Conservation (phyloP, 2,797 vertebrate genomes). For the Paratrypauchen microcephalus region DNA sequence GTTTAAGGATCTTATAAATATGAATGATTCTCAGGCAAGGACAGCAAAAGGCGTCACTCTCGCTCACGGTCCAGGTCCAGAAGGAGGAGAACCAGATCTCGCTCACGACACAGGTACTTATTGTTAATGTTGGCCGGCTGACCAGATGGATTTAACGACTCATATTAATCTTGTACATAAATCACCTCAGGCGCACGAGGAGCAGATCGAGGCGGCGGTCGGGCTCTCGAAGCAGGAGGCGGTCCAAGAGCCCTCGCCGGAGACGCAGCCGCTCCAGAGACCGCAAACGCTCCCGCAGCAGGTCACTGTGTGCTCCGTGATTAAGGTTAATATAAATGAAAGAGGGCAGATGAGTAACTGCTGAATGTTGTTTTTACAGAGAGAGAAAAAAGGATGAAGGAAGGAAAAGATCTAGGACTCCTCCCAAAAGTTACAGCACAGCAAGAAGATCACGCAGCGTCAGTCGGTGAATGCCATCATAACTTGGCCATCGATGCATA, state of each 20-base stretch:
- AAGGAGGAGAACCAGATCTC: slow-evolving; percentile 87
- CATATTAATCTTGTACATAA: neutral
- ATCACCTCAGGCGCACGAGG: slow-evolving; percentile 78
- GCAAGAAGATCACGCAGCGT: slow-evolving; percentile 88
- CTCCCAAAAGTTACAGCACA: slow-evolving; percentile 97
- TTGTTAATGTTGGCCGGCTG: neutral
- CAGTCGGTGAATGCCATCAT: slow-evolving; percentile 80
- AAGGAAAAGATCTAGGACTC: slow-evolving; percentile 93
- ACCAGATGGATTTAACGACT: neutral
- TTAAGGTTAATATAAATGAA: slow-evolving; percentile 64
- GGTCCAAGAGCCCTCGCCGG: slow-evolving; percentile 90
- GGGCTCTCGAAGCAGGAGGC: slow-evolving; percentile 85
- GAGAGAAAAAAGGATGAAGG: slow-evolving; percentile 93
- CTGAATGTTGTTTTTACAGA: slow-evolving; percentile 62
- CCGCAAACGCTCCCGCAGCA: slow-evolving; percentile 84
- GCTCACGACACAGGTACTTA: slow-evolving; percentile 86
- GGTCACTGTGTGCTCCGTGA: slow-evolving; percentile 57
- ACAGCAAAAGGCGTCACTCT: slow-evolving; percentile 88
- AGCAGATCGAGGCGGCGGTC: slow-evolving; percentile 89
- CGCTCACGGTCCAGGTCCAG: slow-evolving; percentile 87
- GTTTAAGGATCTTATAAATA: neutral
- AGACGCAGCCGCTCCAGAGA: slow-evolving; percentile 87
- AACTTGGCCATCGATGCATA: neutral
- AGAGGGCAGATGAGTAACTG: neutral
- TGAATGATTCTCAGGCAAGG: slow-evolving; percentile 79